Base-by-base conservation (phyloP, 2,888 invertebrate genomes). In the Papilio protenor region DNA sequence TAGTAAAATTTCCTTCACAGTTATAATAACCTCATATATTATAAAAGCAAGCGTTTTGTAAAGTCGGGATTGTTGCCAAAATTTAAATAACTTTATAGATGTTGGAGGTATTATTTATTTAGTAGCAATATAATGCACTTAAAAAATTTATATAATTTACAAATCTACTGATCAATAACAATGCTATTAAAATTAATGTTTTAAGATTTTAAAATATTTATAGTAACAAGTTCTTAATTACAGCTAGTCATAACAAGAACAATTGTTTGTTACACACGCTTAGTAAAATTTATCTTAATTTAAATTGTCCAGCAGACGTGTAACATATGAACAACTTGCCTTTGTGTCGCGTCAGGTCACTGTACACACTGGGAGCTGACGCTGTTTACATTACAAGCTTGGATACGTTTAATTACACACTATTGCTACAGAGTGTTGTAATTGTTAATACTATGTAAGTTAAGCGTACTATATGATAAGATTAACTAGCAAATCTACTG, bases 21-120 rank as follows among this genome's bases (percentile, higher is more conserved):
- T 72, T 75, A 66, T 78, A 75, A 78, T 78, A 75, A 78, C 75
- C 66, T 75, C 73, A 72, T 78, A 75, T 75, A 78, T 78, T 33
- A 75, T 45, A 33, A 27, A 52, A 23, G 72, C 72, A 21, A 75
- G 72, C 72, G 45, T 75, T 78, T 66, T 66, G 66, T 75, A 64
- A 75, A 75, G 27, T 73, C 47, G 64, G 72, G 55, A 75, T 55
- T n/a, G 66, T 64, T 78, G 78, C 75, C 75, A 78, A 78, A 61
- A 78, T 78, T 75, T 78, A 75, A 75, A 61, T 64, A n/a, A 55
- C 71, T 64, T 21, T 18, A 72, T 45, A 74, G 61, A 73, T 59
- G 45, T 45, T 61, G 2, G 45, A 69, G 75, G 21, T 73, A 47
- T 47, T 73, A 21, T 40, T 18, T 72, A 49, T 6, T 14, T 33